Evolutionary conservation across 2,888 invertebrate genomes (phyloP), one percentile per base, ranked within the genome.

Genomic region (Entomobrya multifasciata): DNA sequence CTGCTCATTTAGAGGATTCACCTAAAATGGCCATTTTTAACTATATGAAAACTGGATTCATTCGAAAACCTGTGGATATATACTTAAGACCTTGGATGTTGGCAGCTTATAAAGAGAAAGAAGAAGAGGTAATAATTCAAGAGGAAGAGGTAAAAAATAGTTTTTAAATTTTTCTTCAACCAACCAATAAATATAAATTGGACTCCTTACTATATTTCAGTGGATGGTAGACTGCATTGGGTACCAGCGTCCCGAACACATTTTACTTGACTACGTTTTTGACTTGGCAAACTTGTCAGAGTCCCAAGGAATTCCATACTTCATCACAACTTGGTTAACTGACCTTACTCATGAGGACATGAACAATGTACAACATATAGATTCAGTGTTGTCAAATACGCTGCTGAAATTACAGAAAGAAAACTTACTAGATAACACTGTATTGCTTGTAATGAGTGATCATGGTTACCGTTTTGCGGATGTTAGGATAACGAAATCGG

Each of bases 401-500:
- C 67, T 90, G 1, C 17, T 30, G 4, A 76, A 17, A 1, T 49
- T 88, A 0, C 93, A 95, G 3, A 93, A 93, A 15, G 94, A 94
- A 0, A 95, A 95, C 0, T 93, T 95, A 3, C 92, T 95, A 74
- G 94, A 95, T 60, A 95, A 95, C 57, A 95, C 95, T 1, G 94
- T 96, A 90, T 0, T 93, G 96, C 82, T 95, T 92, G 90, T 92
- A 90, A 93, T 96, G 79, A 96, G 96, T 91, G 96, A 96, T 92
- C 96, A 97, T 91, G 96, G 96, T 0, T 94, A 96, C 91, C 94
- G 96, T 6, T 96, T 95, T 92, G 96, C 96, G 0, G 94, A 94
- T 15, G 94, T 95, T 44, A 93, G 96, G 3, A 93, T 94, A 86
- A 94, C 95, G 1, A 93, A 94, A 87, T 94, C 95, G 30, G 96